Base-by-base conservation (phyloP, 2,797 vertebrate species). In the Pogoniulus pusillus region DNA sequence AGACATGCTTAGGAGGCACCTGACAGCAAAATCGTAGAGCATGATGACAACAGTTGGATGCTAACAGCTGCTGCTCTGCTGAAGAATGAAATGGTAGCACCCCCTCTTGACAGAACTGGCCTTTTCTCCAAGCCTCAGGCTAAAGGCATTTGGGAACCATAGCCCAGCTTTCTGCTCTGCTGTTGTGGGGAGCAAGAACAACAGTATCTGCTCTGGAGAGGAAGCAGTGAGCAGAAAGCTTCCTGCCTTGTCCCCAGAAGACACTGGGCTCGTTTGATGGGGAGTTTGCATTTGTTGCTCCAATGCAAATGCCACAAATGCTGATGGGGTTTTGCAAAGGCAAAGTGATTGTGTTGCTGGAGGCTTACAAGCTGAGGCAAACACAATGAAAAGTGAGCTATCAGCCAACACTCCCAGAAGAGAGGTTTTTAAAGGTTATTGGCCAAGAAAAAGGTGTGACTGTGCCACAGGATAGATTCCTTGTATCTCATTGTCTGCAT, bases 1-100 rank as follows among this genome's bases (percentile, higher is more conserved):
- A 98, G 66, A 97, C 97, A 6, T 98, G 96, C 85, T 97, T 97
- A 80, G 98, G 98, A 59, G 99, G 98, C 85, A 98, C 98, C 98
- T 99, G 98, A 11, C 16, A 94, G 71, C 39, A 94, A 64, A 91
- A 87, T 79, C 68, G 26, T 35, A 86, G 32, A 81, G 30, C 12
- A 29, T 11, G 4, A 54, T 74, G 68, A 37, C 54, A 80, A 35
- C 1, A 1, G 18, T 16, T 18, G 62, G 11, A 41, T 34, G 24
- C 9, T 35, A 57, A 59, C 75, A 29, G 24, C 27, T 91, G 55
- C 32, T 72, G 29, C 24, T 13, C 29, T 70, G 26, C 68, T 65
- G 63, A n/a, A 83, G 68, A 55, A 81, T 6, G 13, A 74, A 85
- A 27, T 12, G 11, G 20, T 18, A 47, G 58, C 12, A 86, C 11